Evolutionary conservation across 2,888 invertebrate genomes (phyloP), one percentile per base, ranked within the genome.

Genomic region (Drosophila austrosaltans): DNA sequence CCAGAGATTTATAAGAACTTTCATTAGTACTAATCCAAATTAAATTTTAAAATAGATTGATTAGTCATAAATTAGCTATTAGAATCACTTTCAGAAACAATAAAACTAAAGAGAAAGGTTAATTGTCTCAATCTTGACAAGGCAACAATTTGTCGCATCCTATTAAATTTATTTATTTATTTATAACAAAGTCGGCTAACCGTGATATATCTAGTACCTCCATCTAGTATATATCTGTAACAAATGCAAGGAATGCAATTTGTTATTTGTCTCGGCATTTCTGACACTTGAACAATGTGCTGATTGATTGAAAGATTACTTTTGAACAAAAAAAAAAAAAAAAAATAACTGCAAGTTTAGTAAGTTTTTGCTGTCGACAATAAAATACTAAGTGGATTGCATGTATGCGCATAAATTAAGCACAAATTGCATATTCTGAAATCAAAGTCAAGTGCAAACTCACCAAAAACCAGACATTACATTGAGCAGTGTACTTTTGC

Each of bases 381-480:
- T 53, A 30, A 66, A 66, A 62, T 36, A 8, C 36, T 8, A 36
- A 36, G 7, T 32, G 6, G 10, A 72, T 72, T 72, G 48, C 25
- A 48, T 25, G 4, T 48, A 25, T 25, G 22, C 72, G 66, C 56
- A 72, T 32, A 20, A 53, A 53, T 53, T 12, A n/a, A 63, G 56
- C 44, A 16, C 53, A 40, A 44, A 53, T 64, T 44, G 54, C 20
- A 39, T 16, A 36, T 36, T 36, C 10, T 1, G 36, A 36, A 36
- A 56, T 71, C 59, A 72, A 63, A 58, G 10, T 72, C 28, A 67
- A 28, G 16, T 56, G 42, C 30, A 54, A 3, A 94, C 96, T 95
- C 93, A 97, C 98, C 96, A 95, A 92, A 96, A 98, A 61, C 97
- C 98, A 28, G 97, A 97, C 63, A 98, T 94, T 69, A 98, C 97